Evolutionary conservation across 2,888 invertebrate genomes (phyloP).

Genomic region (Polydrusus cervinus): DNA sequence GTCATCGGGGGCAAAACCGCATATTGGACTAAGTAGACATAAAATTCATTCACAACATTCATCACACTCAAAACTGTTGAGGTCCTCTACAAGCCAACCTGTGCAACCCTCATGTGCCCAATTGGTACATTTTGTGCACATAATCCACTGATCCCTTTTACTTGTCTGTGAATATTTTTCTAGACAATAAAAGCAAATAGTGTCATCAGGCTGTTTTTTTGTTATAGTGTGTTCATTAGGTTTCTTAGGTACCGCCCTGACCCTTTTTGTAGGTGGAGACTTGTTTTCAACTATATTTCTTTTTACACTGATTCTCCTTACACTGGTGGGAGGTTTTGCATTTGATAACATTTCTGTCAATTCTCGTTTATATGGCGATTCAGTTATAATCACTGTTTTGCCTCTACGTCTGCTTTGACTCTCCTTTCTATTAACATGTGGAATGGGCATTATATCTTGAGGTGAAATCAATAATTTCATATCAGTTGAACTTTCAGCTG

Average conservation of each 20-base stretch:
- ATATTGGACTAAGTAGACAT: neutral
- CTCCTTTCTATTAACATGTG: neutral
- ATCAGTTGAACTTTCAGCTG: neutral
- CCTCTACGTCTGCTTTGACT: neutral
- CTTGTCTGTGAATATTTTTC: too few species aligned
- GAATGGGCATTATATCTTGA: neutral
- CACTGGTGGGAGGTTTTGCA: neutral
- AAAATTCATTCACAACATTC: neutral
- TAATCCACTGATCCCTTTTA: too few species aligned
- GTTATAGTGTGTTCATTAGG: neutral
- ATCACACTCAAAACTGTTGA: neutral
- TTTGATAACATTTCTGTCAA: neutral
- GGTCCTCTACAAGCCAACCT: neutral
- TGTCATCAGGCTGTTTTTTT: neutral
- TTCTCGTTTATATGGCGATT: neutral
- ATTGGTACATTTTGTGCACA: neutral
- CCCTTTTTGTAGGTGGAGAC: neutral
- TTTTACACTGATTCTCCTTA: neutral
- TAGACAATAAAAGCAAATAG: neutral
- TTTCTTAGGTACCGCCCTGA: neutral
- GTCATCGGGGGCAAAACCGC: too few species aligned
- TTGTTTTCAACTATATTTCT: neutral
- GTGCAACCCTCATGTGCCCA: slow-evolving; percentile 9
- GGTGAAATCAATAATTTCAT: neutral
- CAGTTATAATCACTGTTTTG: neutral